Conservation (phyloP, 2,797 vertebrate species). For the Phrynocephalus guinanensis region DNA sequence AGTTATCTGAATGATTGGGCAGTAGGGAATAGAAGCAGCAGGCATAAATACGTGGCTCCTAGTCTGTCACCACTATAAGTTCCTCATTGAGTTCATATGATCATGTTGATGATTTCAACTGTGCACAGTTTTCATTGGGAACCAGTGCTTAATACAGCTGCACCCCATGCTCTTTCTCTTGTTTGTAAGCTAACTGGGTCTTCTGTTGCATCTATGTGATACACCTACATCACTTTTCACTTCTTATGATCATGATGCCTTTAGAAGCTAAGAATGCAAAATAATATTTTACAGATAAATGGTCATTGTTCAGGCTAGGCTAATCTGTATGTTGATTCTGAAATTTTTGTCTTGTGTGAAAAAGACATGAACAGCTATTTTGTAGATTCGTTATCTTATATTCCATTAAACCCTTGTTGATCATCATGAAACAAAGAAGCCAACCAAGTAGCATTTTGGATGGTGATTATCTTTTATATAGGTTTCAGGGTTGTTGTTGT, state of each 20-base stretch:
- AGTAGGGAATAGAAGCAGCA: not conserved
- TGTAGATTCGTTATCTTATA: not conserved
- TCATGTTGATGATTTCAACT: not conserved
- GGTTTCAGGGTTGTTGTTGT: not conserved
- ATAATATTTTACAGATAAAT: not conserved
- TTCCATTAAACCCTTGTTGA: not conserved
- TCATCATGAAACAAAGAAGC: not conserved
- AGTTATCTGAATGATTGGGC: not conserved
- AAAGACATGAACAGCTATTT: not conserved
- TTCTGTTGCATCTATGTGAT: not conserved
- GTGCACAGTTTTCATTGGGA: not conserved
- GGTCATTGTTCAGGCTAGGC: not conserved
- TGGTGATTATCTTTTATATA: not conserved
- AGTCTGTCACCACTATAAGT: not conserved
- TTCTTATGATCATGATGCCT: not conserved
- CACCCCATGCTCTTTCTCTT: not conserved
- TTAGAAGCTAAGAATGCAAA: not conserved
- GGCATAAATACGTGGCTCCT: not conserved
- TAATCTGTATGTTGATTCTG: not conserved
- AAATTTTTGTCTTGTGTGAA: too few species aligned
- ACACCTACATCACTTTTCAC: not conserved
- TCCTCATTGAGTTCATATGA: fast-evolving
- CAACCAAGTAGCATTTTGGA: not conserved
- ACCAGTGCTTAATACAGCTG: not conserved
- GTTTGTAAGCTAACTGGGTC: not conserved